phyloP scores from a whole-genome alignment of 2,797 vertebrate species.

The Bovichtus variegatus region DNA sequence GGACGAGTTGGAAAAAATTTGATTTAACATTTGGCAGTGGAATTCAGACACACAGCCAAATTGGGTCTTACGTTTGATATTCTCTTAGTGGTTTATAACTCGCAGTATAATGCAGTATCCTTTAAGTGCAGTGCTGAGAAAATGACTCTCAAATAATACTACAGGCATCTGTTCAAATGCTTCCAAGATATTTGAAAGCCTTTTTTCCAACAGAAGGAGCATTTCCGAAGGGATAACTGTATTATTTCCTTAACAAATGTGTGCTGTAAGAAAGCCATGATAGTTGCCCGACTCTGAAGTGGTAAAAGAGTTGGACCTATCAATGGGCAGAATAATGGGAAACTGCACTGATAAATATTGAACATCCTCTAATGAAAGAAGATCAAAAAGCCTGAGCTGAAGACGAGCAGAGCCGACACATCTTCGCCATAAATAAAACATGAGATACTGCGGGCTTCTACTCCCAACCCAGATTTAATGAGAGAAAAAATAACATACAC shows the following conservation, averaged over 20 bases:
- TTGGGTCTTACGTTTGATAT: slow-evolving; percentile 7
- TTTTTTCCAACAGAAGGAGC: slow-evolving; percentile 15
- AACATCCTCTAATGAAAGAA: slow-evolving; percentile 84
- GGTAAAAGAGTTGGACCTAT: slow-evolving; percentile 65
- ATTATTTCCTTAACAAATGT: slow-evolving; percentile 66
- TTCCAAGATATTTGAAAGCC: slow-evolving; percentile 1
- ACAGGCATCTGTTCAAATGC: slow-evolving; percentile 22
- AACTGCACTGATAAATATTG: slow-evolving; percentile 83
- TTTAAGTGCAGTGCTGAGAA: slow-evolving; percentile 13
- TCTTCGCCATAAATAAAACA: slow-evolving; percentile 83
- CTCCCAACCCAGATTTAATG: slow-evolving; percentile 81
- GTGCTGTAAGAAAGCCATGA: slow-evolving; percentile 48
- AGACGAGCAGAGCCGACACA: slow-evolving; percentile 77
- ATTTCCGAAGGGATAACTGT: slow-evolving; percentile 46
- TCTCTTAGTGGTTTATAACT: slow-evolving; percentile 1
- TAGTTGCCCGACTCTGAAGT: slow-evolving; percentile 46
- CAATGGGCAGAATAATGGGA: slow-evolving; percentile 76
- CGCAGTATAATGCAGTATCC: background rate
- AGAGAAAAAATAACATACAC: slow-evolving; percentile 76
- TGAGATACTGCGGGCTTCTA: slow-evolving; percentile 76
- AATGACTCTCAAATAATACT: slow-evolving; percentile 1
- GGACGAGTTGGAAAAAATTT: slow-evolving; percentile 29
- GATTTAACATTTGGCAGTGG: background rate
- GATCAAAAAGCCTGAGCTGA: slow-evolving; percentile 83
- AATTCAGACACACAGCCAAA: slow-evolving; percentile 7